Evolutionary conservation across 2,888 invertebrate species (phyloP).

Genomic region (Pherbina coryleti): DNA sequence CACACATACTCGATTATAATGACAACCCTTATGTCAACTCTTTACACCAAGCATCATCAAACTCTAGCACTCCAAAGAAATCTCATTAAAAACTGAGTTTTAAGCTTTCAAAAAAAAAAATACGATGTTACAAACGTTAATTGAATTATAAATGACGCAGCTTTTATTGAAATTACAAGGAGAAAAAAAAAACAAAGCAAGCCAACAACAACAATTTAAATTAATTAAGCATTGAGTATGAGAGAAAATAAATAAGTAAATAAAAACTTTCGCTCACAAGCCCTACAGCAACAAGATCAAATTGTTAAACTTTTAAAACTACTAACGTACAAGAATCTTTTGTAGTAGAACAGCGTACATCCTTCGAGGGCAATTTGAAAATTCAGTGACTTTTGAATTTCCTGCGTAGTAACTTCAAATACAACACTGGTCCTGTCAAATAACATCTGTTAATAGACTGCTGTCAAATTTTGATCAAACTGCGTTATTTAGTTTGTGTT

Average conservation of each 20-base stretch:
- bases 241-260: no score
- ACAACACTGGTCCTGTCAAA: no score
- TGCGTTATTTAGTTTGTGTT: no score
- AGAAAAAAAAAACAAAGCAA: not conserved
- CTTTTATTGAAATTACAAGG: not conserved
- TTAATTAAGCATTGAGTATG: not conserved
- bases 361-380: no score
- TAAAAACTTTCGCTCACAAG: not conserved
- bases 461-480: no score
- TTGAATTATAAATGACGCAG: constrained; percentile 21
- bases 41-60: not conserved
- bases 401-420: no score
- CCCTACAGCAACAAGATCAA: not conserved
- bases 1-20: not conserved
- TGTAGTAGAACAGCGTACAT: no score
- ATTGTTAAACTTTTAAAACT: not conserved
- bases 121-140: constrained; percentile 5
- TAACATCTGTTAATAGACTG: no score
- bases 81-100: not conserved
- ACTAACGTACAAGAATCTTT: no score
- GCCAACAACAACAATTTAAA: not conserved
- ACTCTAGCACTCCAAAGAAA: not conserved
- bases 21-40: not conserved
- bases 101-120: not conserved
- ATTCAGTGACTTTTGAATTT: no score